These are phyloP conservation scores for Halcyon chelicuti DNA, from an alignment of 2,797 vertebrate species.

Conservation along the genomic window DNA sequence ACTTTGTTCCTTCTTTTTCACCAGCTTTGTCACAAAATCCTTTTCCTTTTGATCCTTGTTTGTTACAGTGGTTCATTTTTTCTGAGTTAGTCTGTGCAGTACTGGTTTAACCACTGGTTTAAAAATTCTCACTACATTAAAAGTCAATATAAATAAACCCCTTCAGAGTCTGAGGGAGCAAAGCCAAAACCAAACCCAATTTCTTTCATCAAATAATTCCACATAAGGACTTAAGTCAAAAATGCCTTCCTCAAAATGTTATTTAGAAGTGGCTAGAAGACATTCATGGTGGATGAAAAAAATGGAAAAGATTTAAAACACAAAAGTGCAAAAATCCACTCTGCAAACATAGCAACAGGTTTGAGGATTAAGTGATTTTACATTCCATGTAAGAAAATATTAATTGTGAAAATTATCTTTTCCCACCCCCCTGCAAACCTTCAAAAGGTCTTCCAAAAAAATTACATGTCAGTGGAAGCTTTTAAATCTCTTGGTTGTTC, in stretches of 20 bases:
- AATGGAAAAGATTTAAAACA: background rate
- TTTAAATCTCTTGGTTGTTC: background rate
- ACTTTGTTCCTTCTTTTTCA: background rate
- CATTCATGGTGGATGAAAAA: background rate
- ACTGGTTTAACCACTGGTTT: background rate
- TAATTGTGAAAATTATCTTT: background rate
- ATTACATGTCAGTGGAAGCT: background rate
- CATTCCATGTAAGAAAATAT: background rate
- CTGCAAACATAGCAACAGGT: rapidly evolving
- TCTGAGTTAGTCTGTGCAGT: background rate
- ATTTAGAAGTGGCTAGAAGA: background rate
- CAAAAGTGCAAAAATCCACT: background rate
- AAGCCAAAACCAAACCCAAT: background rate
- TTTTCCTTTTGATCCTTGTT: background rate
- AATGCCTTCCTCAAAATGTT: background rate
- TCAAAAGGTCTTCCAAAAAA: background rate
- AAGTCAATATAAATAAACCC: background rate
- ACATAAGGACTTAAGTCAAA: background rate
- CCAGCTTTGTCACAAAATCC: background rate
- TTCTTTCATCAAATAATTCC: background rate
- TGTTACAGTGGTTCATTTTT: background rate
- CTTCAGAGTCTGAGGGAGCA: background rate
- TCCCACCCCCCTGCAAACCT: background rate
- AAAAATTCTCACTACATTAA: background rate
- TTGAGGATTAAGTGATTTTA: background rate